Conservation (phyloP, 2,113 vertebrate species). For the Artemisiospiza belli region DNA sequence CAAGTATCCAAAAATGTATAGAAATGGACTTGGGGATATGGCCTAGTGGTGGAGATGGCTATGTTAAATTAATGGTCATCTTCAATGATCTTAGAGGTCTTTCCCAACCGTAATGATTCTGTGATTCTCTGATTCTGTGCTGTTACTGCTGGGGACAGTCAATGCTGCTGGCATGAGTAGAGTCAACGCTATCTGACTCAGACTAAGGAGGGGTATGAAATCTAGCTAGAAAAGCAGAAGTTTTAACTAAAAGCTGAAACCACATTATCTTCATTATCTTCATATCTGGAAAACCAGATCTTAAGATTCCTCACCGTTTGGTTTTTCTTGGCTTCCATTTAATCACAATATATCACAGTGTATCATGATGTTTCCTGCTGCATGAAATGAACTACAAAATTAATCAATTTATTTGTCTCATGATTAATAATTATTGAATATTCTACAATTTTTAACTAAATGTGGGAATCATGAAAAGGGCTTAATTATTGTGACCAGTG, state of each 20-base stretch:
- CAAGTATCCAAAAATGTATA: neutral
- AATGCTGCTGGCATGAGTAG: neutral
- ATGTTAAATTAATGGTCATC: neutral
- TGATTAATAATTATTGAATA: neutral
- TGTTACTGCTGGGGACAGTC: neutral
- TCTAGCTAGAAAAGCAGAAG: neutral
- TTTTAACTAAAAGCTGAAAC: neutral
- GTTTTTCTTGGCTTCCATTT: neutral
- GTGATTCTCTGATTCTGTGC: neutral
- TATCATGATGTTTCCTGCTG: neutral
- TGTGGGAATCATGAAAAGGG: neutral
- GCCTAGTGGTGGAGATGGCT: neutral
- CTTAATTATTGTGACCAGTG: neutral
- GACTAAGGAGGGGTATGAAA: neutral
- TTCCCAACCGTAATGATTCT: neutral
- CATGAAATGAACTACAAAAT: neutral
- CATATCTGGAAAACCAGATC: neutral
- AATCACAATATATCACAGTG: neutral
- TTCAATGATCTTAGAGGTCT: neutral
- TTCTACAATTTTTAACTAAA: neutral
- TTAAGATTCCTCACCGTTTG: neutral
- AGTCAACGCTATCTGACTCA: neutral
- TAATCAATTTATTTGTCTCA: neutral
- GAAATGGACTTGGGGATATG: neutral
- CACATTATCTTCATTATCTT: neutral